Conservation (phyloP, 1,140 invertebrate species). For the Zophobas atratus region DNA sequence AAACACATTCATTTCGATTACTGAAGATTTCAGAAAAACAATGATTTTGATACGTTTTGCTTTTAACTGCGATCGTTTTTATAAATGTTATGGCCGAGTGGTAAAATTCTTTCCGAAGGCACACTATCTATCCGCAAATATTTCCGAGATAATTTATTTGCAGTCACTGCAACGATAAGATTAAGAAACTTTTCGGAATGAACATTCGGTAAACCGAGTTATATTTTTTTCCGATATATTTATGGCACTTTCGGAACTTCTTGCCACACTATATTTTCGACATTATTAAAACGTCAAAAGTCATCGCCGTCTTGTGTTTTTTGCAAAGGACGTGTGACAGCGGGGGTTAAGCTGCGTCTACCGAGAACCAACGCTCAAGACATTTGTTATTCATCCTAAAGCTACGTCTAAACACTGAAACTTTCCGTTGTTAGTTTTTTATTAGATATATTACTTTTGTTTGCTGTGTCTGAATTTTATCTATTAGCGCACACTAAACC, state of each 20-base stretch:
- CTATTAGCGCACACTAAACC: too few relatives aligned
- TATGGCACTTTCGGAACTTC: constrained; percentile 31
- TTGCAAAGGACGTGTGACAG: background rate
- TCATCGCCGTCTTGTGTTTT: background rate
- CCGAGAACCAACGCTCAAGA: background rate
- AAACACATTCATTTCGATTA: constrained; percentile 39
- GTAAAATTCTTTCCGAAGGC: constrained; percentile 6
- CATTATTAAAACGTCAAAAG: constrained; percentile 24
- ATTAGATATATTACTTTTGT: too few relatives aligned
- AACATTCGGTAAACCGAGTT: constrained; percentile 40
- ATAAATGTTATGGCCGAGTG: constrained; percentile 1
- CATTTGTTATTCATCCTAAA: too few relatives aligned
- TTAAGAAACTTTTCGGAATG: constrained; percentile 30
- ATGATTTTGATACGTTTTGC: constrained; percentile 20
- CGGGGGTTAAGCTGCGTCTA: background rate
- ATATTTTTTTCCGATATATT: constrained; percentile 40
- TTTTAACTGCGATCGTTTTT: constrained; percentile 25
- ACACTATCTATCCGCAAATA: constrained; percentile 7
- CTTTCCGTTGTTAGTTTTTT: too few relatives aligned
- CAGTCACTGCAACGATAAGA: constrained; percentile 35
- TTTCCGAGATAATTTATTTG: constrained; percentile 28
- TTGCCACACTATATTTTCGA: constrained; percentile 16
- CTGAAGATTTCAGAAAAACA: constrained; percentile 26
- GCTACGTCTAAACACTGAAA: too few relatives aligned
- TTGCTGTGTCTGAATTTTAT: too few relatives aligned